Evolutionary conservation across 1,140 invertebrate species (phyloP).

Genomic region (Spodoptera frugiperda): DNA sequence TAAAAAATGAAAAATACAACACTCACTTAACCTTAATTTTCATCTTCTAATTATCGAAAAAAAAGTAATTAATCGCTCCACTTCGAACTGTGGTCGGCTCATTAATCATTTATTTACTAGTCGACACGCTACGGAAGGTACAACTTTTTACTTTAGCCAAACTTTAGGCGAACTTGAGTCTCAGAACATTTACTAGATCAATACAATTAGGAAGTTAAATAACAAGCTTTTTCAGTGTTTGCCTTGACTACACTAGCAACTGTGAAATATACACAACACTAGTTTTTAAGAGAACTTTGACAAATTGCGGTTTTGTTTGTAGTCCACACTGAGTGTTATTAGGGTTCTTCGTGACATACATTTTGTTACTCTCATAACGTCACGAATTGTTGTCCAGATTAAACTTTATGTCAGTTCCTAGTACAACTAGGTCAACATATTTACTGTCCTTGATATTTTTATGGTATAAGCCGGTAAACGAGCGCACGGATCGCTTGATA

Average conservation of each 20-base stretch:
- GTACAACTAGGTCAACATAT: too few relatives aligned
- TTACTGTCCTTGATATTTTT: too few relatives aligned
- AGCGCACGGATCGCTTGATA: too few relatives aligned
- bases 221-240: slow-evolving; percentile 27
- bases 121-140: neutral
- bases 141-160: slow-evolving; percentile 9
- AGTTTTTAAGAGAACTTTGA: neutral
- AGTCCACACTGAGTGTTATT: too few relatives aligned
- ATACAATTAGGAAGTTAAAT: slow-evolving; percentile 40
- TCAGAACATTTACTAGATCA: slow-evolving; percentile 22
- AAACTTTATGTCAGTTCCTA: too few relatives aligned
- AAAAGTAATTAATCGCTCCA: neutral
- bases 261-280: neutral
- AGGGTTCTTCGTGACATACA: too few relatives aligned
- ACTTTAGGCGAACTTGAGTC: slow-evolving; percentile 14
- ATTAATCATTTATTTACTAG: slow-evolving; percentile 30
- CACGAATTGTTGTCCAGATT: too few relatives aligned
- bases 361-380: too few relatives aligned
- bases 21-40: neutral
- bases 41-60: neutral
- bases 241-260: slow-evolving; percentile 16
- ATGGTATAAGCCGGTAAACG: too few relatives aligned
- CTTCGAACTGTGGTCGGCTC: slow-evolving; percentile 3
- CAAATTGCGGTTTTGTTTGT: too few relatives aligned
- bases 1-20: neutral